phyloP scores from a whole-genome alignment of 2,888 invertebrate species.

The Mesoligia furuncula region DNA sequence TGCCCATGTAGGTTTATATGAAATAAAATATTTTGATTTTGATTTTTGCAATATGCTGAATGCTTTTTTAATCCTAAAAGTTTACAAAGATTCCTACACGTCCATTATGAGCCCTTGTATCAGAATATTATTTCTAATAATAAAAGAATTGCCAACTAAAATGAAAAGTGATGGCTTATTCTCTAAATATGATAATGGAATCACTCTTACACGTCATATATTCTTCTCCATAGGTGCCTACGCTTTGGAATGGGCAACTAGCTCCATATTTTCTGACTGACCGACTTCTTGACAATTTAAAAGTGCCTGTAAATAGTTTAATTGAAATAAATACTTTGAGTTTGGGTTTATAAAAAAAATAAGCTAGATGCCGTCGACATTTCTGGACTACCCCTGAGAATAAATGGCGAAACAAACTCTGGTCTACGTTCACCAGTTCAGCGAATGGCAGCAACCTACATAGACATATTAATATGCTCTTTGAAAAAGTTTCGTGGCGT shows the following conservation, averaged over 20 bases:
- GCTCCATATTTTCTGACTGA: too few species aligned
- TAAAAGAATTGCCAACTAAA: neutral
- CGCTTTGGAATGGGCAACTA: too few species aligned
- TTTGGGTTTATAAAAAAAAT: too few species aligned
- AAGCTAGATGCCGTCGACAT: neutral
- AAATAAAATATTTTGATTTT: too few species aligned
- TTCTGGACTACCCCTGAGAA: neutral
- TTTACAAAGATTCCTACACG: neutral
- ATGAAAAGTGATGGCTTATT: too few species aligned
- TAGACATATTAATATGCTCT: neutral
- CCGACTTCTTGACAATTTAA: too few species aligned
- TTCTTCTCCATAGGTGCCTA: too few species aligned
- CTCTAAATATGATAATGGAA: neutral
- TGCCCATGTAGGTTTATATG: too few species aligned
- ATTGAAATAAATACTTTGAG: too few species aligned
- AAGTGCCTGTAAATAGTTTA: too few species aligned
- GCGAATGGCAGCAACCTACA: neutral
- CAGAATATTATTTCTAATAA: neutral
- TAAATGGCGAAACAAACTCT: neutral
- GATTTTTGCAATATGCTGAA: neutral
- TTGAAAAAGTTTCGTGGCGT: neutral
- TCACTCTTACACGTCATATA: too few species aligned
- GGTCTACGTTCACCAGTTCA: neutral
- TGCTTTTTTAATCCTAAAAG: neutral
- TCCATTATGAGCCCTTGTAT: neutral